phyloP scores from a whole-genome alignment of 2,113 vertebrate genomes.

The Misgurnus anguillicaudatus region DNA sequence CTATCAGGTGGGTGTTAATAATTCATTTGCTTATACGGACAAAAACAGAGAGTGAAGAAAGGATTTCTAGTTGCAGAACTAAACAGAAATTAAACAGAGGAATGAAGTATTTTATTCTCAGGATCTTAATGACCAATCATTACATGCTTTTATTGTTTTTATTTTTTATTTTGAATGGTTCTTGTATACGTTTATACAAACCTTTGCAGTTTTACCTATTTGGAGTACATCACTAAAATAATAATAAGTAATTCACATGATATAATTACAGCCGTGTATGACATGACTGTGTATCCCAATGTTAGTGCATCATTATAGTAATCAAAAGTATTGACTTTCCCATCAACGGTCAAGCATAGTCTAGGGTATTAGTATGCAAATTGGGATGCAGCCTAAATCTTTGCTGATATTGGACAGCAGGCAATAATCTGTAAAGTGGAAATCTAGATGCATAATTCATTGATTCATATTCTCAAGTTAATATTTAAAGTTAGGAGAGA shows the following conservation, averaged over 20 bases:
- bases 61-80: not conserved
- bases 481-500: not conserved
- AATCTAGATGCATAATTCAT: slow-evolving; percentile 19
- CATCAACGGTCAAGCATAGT: not conserved
- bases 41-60: not conserved
- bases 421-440: not conserved
- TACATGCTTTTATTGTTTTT: too few relatives aligned
- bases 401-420: not conserved
- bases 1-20: slow-evolving; percentile 84
- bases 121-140: too few relatives aligned
- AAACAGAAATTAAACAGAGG: not conserved
- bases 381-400: too few relatives aligned
- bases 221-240: too few relatives aligned
- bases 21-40: not conserved
- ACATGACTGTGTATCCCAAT: too few relatives aligned
- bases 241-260: too few relatives aligned
- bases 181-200: too few relatives aligned
- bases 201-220: too few relatives aligned
- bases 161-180: too few relatives aligned
- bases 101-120: not conserved
- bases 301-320: too few relatives aligned
- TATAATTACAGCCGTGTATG: too few relatives aligned
- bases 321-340: too few relatives aligned
- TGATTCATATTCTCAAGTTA: not conserved
- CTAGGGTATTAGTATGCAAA: not conserved